These are phyloP conservation scores for Helostoma temminkii DNA, from an alignment of 2,797 vertebrate genomes.

Conservation along the genomic window DNA sequence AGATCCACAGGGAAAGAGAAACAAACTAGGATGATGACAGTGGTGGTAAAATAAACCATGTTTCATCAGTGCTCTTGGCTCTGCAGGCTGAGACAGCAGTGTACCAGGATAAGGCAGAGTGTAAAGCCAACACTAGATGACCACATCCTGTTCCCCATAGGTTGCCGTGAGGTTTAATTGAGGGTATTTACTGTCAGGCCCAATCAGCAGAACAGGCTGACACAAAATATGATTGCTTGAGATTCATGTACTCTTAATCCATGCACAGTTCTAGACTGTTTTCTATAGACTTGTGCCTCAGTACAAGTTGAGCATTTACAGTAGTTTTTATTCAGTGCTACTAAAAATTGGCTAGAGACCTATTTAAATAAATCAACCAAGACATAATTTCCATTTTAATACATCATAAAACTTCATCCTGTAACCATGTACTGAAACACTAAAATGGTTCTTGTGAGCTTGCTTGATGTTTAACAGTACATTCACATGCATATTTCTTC, in stretches of 20 bases:
- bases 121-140: slow-evolving; percentile 53
- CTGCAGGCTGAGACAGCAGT: slow-evolving; percentile 44
- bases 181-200: slow-evolving; percentile 71
- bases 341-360: slow-evolving; percentile 20
- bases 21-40: slow-evolving; percentile 70
- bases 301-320: slow-evolving; percentile 7
- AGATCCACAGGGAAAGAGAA: slow-evolving; percentile 64
- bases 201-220: slow-evolving; percentile 57
- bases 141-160: slow-evolving; percentile 68
- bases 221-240: slow-evolving; percentile 25
- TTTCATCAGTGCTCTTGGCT: slow-evolving; percentile 44
- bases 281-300: slow-evolving; percentile 15
- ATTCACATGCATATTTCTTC: slow-evolving; percentile 11
- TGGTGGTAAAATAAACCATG: slow-evolving; percentile 75
- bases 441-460: slow-evolving; percentile 8
- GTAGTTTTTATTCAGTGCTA: slow-evolving; percentile 16
- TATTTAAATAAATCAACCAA: slow-evolving; percentile 51
- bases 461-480: slow-evolving; percentile 15
- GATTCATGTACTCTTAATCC: slow-evolving; percentile 41
- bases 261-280: slow-evolving; percentile 26
- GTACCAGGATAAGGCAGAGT: slow-evolving; percentile 38
- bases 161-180: slow-evolving; percentile 54
- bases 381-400: slow-evolving; percentile 36
- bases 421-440: slow-evolving; percentile 22
- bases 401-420: slow-evolving; percentile 44